A percentile compares a stretch with the other conserved stretches of the same genome.
phyloP scores from a whole-genome alignment of 1,140 invertebrate species.

The Brachionus paranguensis region DNA sequence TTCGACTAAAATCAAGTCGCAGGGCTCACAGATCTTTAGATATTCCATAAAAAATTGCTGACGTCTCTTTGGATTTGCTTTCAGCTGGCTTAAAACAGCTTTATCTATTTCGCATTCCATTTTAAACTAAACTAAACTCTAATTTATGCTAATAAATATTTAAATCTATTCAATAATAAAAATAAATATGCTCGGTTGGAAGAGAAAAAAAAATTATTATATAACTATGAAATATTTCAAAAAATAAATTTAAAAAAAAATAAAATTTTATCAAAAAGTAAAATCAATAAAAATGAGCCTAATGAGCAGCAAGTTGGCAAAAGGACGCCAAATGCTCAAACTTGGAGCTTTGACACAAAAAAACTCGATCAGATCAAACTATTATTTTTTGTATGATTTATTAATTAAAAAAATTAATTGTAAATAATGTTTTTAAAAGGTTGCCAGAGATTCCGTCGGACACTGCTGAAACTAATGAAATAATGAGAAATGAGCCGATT shows the following conservation, averaged over 20 bases:
- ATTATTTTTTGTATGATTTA: slow-evolving; percentile 15
- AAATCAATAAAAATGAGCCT: background rate
- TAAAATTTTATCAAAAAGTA: background rate
- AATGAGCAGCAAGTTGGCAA: background rate
- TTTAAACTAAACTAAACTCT: background rate
- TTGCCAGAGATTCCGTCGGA: slow-evolving; percentile 83
- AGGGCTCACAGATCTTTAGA: background rate
- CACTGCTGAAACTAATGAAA: slow-evolving; percentile 65
- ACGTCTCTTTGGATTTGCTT: background rate
- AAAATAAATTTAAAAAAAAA: background rate
- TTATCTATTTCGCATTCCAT: background rate
- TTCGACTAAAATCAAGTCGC: background rate
- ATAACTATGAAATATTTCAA: background rate
- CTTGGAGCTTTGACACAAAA: background rate
- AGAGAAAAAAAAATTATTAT: background rate
- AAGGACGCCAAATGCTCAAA: background rate
- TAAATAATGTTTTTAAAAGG: slow-evolving; percentile 55
- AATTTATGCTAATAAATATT: background rate
- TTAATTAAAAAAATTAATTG: background rate
- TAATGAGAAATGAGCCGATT: slow-evolving; percentile 67
- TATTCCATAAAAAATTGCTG: background rate
- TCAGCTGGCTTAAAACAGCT: background rate
- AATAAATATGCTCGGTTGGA: background rate
- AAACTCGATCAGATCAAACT: background rate
- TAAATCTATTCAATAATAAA: background rate